Evolutionary conservation across 2,888 invertebrate genomes (phyloP).

Genomic region (Drosophila monieri): DNA sequence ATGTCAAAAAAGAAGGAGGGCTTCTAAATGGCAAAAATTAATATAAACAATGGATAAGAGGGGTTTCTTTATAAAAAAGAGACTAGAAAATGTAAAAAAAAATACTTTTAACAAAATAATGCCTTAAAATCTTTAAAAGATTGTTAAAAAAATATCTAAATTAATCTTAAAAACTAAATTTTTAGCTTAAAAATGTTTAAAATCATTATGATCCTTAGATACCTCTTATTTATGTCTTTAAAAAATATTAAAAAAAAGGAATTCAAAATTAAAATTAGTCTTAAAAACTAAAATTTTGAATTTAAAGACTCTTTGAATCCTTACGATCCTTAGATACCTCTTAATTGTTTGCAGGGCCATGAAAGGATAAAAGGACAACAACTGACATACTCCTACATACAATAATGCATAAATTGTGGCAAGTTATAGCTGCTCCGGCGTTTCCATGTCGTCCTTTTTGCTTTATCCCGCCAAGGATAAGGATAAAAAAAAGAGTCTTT

Average conservation of each 20-base stretch:
- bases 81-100: too few species aligned
- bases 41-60: background rate
- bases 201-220: background rate
- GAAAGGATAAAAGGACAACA: background rate
- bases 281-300: background rate
- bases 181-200: too few species aligned
- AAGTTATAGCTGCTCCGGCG: conserved; percentile 18
- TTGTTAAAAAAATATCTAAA: too few species aligned
- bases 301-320: background rate
- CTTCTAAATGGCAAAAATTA: background rate
- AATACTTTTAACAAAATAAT: too few species aligned
- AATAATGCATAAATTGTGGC: conserved; percentile 54
- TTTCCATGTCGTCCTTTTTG: background rate
- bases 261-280: background rate
- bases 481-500: background rate
- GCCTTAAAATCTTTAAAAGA: too few species aligned
- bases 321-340: background rate
- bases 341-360: background rate
- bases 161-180: background rate
- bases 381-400: conserved; percentile 32
- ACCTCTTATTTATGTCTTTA: background rate
- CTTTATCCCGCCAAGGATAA: background rate
- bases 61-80: too few species aligned
- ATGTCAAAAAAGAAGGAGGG: too few species aligned
- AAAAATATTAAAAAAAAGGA: too few species aligned